These are phyloP conservation scores for Brachyalestes nurse DNA, from an alignment of 2,797 vertebrate genomes.

Conservation along the genomic window DNA sequence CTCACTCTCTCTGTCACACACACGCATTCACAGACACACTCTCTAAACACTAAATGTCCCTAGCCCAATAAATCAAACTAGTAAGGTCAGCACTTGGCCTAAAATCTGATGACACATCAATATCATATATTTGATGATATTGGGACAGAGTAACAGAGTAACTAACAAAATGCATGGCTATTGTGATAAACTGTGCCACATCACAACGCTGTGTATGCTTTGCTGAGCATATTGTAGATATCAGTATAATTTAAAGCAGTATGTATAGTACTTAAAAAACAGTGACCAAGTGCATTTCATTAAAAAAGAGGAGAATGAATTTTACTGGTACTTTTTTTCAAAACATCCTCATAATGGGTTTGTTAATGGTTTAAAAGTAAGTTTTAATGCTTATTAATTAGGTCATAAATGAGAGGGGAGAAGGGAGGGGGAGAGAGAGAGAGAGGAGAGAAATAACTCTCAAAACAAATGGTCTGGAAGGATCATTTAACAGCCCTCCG, in stretches of 20 bases:
- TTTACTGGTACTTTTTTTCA: too few relatives aligned
- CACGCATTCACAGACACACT: constrained; percentile 3
- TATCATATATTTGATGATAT: constrained; percentile 8
- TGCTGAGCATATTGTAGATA: too few relatives aligned
- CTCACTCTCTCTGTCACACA: background rate
- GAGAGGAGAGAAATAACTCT: background rate
- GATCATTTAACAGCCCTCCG: constrained; percentile 40
- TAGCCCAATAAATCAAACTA: constrained; percentile 24
- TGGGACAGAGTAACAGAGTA: constrained; percentile 12
- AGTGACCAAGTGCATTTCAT: too few relatives aligned
- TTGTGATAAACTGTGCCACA: too few relatives aligned
- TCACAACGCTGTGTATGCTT: too few relatives aligned
- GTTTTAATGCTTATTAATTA: too few relatives aligned
- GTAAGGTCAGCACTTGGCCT: background rate
- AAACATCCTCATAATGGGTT: too few relatives aligned
- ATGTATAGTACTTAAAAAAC: too few relatives aligned
- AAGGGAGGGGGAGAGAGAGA: background rate
- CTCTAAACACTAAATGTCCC: background rate
- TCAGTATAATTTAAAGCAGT: too few relatives aligned
- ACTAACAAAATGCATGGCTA: background rate
- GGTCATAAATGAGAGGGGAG: constrained; percentile 27
- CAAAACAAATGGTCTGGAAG: constrained; percentile 44
- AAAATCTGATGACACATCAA: background rate
- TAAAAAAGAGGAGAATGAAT: too few relatives aligned
- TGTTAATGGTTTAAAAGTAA: too few relatives aligned